phyloP scores from a whole-genome alignment of 1,140 invertebrate genomes.

The Zaprionus kolodkinae region DNA sequence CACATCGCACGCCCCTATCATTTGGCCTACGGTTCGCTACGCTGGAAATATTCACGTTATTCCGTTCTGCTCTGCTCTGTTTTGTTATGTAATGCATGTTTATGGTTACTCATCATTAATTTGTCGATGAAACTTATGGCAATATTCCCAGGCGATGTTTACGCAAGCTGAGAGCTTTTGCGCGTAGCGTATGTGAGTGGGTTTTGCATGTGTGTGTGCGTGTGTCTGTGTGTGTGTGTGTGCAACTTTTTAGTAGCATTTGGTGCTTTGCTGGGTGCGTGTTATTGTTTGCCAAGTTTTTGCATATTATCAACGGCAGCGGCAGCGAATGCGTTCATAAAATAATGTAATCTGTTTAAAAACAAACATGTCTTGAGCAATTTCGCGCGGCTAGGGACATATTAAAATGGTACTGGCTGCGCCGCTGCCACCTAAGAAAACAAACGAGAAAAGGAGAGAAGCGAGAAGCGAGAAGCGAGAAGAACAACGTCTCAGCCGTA shows the following conservation, averaged over 20 bases:
- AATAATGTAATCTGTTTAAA: conserved; percentile 83
- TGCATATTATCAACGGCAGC: conserved; percentile 76
- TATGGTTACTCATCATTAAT: conserved; percentile 79
- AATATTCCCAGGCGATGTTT: conserved; percentile 78
- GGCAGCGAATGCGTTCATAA: conserved; percentile 72
- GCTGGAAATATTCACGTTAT: conserved; percentile 44
- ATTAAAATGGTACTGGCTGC: conserved; percentile 65
- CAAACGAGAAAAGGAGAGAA: conserved; percentile 33
- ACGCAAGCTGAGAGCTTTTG: conserved; percentile 57
- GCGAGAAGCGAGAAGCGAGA: background rate
- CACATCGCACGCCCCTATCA: background rate
- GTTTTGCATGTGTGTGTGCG: background rate
- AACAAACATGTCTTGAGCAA: conserved; percentile 81
- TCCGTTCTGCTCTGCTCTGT: conserved; percentile 34
- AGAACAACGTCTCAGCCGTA: conserved; percentile 58
- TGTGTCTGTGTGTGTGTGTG: conserved; percentile 20
- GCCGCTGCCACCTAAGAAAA: conserved; percentile 63
- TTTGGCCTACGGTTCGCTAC: conserved; percentile 10
- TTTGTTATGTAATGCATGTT: conserved; percentile 81
- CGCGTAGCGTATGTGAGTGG: conserved; percentile 13
- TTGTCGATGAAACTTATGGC: conserved; percentile 82
- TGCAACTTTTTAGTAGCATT: conserved; percentile 71
- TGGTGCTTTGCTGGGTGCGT: conserved; percentile 71
- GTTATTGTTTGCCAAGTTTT: conserved; percentile 82
- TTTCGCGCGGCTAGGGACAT: conserved; percentile 80